phyloP scores from a whole-genome alignment of 2,113 vertebrate species.

The Poicephalus meyeri region DNA sequence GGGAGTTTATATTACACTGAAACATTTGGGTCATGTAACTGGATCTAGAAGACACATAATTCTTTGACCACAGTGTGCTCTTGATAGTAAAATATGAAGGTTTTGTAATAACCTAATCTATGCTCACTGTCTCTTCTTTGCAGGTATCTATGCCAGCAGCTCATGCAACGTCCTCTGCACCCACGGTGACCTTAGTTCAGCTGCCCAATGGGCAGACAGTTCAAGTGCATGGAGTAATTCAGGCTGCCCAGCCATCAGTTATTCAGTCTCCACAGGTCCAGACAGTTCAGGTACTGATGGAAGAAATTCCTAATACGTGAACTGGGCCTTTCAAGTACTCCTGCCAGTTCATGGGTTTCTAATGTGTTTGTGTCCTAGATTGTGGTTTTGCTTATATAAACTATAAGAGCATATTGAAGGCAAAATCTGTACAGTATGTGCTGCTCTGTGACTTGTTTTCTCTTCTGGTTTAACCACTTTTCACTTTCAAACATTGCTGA shows the following conservation, averaged over 20 bases:
- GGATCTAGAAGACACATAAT: neutral
- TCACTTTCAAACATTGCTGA: neutral
- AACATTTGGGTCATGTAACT: conserved; percentile 1
- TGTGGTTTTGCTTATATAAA: neutral
- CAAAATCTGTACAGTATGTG: neutral
- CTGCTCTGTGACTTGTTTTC: neutral
- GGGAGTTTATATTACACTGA: neutral
- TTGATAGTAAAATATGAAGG: neutral
- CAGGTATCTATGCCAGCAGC: conserved; percentile 92
- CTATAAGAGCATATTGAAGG: neutral
- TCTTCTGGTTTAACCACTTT: neutral
- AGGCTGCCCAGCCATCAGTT: conserved; percentile 96
- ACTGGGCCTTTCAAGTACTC: neutral
- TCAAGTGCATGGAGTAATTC: conserved; percentile 98
- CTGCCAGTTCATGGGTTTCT: neutral
- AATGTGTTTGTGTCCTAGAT: neutral
- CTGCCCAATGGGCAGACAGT: conserved; percentile 97
- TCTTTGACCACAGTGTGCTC: neutral
- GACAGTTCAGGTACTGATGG: conserved; percentile 89
- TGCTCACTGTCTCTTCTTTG: conserved; percentile 8
- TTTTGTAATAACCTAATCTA: neutral
- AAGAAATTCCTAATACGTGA: neutral
- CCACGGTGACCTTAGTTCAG: conserved; percentile 95
- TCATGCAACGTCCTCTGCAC: conserved; percentile 87
- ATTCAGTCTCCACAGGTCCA: conserved; percentile 98